Conservation (phyloP, 2,888 invertebrate genomes). For the Trissonchulus sp. region DNA sequence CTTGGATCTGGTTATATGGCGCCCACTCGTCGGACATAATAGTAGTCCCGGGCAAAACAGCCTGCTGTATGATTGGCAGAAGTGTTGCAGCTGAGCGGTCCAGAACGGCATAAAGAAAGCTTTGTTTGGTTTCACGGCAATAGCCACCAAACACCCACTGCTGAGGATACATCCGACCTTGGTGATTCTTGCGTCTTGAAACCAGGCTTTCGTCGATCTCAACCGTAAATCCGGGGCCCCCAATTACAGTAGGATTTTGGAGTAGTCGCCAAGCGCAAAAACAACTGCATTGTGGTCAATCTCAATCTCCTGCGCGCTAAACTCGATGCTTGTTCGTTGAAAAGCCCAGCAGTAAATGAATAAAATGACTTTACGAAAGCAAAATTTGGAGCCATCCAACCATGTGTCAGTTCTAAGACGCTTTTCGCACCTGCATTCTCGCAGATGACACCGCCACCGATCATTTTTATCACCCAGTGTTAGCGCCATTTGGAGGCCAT, state of each 20-base stretch:
- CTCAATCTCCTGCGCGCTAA: conserved; percentile 22
- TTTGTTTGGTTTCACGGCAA: too few species aligned
- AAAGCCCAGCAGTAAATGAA: conserved; percentile 27
- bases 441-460: conserved; percentile 20
- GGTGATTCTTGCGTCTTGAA: conserved; percentile 30
- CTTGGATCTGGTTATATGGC: not conserved
- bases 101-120: conserved; percentile 31
- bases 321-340: too few species aligned
- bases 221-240: conserved; percentile 8
- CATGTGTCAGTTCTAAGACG: conserved; percentile 22
- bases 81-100: conserved; percentile 30
- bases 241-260: conserved; percentile 20
- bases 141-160: conserved; percentile 35
- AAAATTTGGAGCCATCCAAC: conserved; percentile 15
- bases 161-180: conserved; percentile 29
- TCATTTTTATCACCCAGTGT: conserved; percentile 20
- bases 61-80: conserved; percentile 36
- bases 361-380: conserved; percentile 20
- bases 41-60: conserved; percentile 37
- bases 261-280: conserved; percentile 23
- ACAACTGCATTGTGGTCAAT: not conserved
- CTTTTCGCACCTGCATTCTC: not conserved
- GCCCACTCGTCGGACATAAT: conserved; percentile 33
- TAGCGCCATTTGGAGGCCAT: conserved; percentile 18
- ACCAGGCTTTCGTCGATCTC: conserved; percentile 18